Base-by-base conservation (phyloP, 2,113 vertebrate genomes). In the Capra hircus region DNA sequence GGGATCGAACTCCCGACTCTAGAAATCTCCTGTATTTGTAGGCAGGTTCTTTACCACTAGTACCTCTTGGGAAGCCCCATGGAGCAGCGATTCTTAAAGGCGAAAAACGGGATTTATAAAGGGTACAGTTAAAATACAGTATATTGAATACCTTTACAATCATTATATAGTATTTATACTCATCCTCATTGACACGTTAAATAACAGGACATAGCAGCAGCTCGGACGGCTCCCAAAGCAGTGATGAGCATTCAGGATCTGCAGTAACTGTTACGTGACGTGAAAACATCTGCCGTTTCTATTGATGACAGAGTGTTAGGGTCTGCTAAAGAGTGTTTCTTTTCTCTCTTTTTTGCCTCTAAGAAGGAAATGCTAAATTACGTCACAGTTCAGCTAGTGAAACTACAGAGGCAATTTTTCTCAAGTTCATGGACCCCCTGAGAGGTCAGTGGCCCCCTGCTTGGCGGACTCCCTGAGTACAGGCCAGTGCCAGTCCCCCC, bases 201-300 rank as follows among this genome's bases (percentile, higher is more conserved):
- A n/a, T 13, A 0, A 10, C 27, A 15, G 48, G 55, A 23, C 15
- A 7, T 1, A 17, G 78, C 33, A 2, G 67, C 28, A 4, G 25
- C 62, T 40, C 0, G 2, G 0, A 6, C 9, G 19, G 23, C 28
- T 4, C 2, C 30, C 87, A 11, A 0, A 19, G 43, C 2, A 6
- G 23, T 12, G 23, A 2, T 15, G 28, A 27, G 50, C n/a, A 0
- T n/a, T 55, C 53, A 23, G 2, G 48, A 23, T 59, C 43, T 60
- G 11, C 40, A 36, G 2, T 50, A 7, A 23, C 77, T n/a, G 15
- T n/a, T 15, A 2, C 0, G 2, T 59, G 33, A 36, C 3, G 2
- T 7, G 52, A 52, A 71, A 62, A 28, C 67, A 30, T 21, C 23
- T 59, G 33, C 27, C 10, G 0, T 33, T 45, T n/a, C 43, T 21